Evolutionary conservation across 2,888 invertebrate genomes (phyloP).

Genomic region (Rhaphigaster nebulosa): DNA sequence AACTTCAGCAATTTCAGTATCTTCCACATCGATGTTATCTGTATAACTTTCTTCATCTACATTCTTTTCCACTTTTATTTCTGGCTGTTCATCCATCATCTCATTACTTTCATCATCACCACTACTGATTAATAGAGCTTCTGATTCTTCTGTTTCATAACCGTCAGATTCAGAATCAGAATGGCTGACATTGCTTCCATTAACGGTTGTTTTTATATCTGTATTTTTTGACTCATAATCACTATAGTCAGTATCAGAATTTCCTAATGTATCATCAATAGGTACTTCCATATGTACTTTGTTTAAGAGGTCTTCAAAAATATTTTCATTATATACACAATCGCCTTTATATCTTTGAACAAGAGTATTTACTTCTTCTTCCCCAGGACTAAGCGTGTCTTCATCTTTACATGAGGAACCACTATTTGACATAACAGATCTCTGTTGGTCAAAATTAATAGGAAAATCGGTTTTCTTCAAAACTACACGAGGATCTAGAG

Average conservation of each 20-base stretch:
- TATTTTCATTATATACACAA: constrained; percentile 35
- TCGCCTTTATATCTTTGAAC: constrained; percentile 46
- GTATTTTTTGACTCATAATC: constrained; percentile 14
- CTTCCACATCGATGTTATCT: not conserved
- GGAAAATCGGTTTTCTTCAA: constrained; percentile 47
- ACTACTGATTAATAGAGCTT: not conserved
- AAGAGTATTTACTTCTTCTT: constrained; percentile 10
- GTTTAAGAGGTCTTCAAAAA: constrained; percentile 54
- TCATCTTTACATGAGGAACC: constrained; percentile 29
- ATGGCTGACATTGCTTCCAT: constrained; percentile 2
- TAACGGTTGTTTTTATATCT: not conserved
- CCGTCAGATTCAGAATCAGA: constrained; percentile 37
- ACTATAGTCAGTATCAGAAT: constrained; percentile 10
- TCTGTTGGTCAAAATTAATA: not conserved
- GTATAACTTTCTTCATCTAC: constrained; percentile 36
- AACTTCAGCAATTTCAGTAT: not conserved
- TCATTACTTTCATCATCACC: not conserved
- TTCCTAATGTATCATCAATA: constrained; percentile 22
- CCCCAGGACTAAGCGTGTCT: not conserved
- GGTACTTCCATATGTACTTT: constrained; percentile 48
- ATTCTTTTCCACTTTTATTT: constrained; percentile 3
- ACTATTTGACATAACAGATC: not conserved
- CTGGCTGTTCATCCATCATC: constrained; percentile 9
- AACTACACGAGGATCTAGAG: constrained; percentile 51
- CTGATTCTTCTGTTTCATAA: not conserved